Evolutionary conservation across 2,797 vertebrate genomes (phyloP).

Genomic region (Enteromius thamalakanensis): DNA sequence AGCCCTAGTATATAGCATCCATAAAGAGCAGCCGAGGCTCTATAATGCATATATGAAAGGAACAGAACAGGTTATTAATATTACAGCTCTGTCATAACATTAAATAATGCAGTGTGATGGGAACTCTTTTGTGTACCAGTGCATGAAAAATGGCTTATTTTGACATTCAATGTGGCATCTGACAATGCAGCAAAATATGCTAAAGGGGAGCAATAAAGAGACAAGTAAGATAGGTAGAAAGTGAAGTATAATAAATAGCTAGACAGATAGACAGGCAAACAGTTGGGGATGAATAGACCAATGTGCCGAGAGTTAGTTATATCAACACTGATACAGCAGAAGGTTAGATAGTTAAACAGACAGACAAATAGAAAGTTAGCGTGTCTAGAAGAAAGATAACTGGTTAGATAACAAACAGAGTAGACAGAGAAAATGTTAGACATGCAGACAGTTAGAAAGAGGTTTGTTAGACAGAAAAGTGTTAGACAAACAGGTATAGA

Average conservation of each 20-base stretch:
- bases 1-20: not conserved
- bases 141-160: not conserved
- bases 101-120: constrained; percentile 7
- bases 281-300: not conserved
- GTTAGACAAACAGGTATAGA: not conserved
- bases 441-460: not conserved
- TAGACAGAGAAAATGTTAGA: not conserved
- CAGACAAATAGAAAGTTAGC: not conserved
- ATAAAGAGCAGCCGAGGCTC: not conserved
- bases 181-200: constrained; percentile 13
- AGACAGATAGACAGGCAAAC: not conserved
- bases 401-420: not conserved
- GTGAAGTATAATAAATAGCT: not conserved
- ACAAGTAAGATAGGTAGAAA: not conserved
- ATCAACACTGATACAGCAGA: not conserved
- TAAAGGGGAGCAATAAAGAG: not conserved
- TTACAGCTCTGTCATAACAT: not conserved
- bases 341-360: not conserved
- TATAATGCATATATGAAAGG: not conserved
- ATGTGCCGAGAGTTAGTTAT: not conserved
- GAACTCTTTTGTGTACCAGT: not conserved
- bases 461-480: not conserved
- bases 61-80: constrained; percentile 13
- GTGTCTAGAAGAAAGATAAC: not conserved
- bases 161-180: constrained; percentile 12